These are phyloP conservation scores for Ptychadena robeensis DNA, from an alignment of 2,797 vertebrate species.

Conservation along the genomic window DNA sequence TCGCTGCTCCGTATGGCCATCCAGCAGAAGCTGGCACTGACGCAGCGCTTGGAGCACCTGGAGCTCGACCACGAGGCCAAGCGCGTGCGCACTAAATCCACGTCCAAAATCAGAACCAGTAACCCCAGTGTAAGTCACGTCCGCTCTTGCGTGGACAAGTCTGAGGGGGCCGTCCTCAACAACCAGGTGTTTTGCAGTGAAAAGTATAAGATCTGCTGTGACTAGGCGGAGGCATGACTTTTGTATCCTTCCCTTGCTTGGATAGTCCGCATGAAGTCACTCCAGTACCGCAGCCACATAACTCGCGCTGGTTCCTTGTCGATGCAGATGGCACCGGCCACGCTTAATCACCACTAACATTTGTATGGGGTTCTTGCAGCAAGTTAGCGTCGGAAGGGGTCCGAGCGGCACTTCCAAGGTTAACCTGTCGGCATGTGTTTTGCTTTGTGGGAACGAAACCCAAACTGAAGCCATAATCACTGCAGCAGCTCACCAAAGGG, in stretches of 20 bases:
- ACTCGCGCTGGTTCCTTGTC: slow-evolving; percentile 70
- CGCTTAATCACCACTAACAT: slow-evolving; percentile 80
- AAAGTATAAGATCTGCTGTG: slow-evolving; percentile 98
- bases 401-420: slow-evolving; percentile 71
- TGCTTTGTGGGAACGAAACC: slow-evolving; percentile 1
- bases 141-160: slow-evolving; percentile 81
- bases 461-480: slow-evolving; percentile 41
- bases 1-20: slow-evolving; percentile 97
- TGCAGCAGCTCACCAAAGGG: background rate
- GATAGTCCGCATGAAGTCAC: slow-evolving; percentile 54
- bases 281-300: slow-evolving; percentile 75
- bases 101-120: slow-evolving; percentile 78
- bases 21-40: slow-evolving; percentile 98
- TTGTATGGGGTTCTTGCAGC: slow-evolving; percentile 74
- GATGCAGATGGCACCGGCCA: slow-evolving; percentile 69
- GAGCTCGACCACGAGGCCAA: slow-evolving; percentile 93
- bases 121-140: slow-evolving; percentile 89
- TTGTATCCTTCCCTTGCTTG: slow-evolving; percentile 56
- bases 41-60: slow-evolving; percentile 94
- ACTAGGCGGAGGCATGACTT: slow-evolving; percentile 77
- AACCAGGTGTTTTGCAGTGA: slow-evolving; percentile 91
- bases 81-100: slow-evolving; percentile 81
- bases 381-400: slow-evolving; percentile 79
- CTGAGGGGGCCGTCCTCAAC: slow-evolving; percentile 73
- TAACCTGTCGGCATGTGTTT: slow-evolving; percentile 61